phyloP scores from a whole-genome alignment of 2,113 vertebrate species.

The Ceyx cyanopectus region DNA sequence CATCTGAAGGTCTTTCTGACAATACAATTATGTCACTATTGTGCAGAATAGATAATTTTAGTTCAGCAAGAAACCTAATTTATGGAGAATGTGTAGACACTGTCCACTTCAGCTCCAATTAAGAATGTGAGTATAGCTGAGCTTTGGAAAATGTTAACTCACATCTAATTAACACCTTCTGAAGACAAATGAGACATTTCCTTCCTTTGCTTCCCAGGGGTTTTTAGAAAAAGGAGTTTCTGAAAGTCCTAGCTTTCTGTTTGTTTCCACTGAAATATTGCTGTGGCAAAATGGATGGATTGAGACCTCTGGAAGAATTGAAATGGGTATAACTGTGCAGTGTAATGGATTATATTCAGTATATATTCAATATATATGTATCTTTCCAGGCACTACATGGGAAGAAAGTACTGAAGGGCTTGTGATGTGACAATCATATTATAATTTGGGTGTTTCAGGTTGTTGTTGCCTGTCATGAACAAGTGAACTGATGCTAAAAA shows the following conservation, averaged over 20 bases:
- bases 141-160: constrained; percentile 23
- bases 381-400: not conserved
- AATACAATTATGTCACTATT: not conserved
- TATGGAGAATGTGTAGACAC: not conserved
- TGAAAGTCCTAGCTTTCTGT: not conserved
- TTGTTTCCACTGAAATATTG: not conserved
- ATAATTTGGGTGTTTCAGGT: not conserved
- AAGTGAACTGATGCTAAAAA: not conserved
- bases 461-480: not conserved
- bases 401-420: not conserved
- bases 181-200: not conserved
- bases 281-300: not conserved
- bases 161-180: not conserved
- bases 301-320: not conserved
- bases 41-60: not conserved
- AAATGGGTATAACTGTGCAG: not conserved
- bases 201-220: not conserved
- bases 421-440: not conserved
- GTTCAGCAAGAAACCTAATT: not conserved
- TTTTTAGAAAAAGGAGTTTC: not conserved
- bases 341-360: not conserved
- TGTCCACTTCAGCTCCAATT: not conserved
- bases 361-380: no score
- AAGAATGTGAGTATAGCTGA: not conserved
- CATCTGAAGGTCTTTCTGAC: not conserved